Base-by-base conservation (phyloP, 2,113 vertebrate species). In the Crotalus helleri region DNA sequence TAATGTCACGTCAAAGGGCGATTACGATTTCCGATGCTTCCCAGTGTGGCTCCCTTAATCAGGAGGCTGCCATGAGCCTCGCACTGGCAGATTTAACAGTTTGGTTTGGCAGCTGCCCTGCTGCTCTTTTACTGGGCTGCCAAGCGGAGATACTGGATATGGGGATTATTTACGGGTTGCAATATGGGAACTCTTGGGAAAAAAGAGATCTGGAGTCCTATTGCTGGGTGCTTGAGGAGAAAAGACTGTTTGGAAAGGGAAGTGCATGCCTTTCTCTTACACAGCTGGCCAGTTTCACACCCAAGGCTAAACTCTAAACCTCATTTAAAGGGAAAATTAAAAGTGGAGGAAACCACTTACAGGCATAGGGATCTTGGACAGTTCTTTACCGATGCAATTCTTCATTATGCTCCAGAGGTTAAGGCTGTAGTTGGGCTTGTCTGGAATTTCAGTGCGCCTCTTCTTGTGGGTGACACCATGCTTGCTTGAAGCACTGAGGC, bases 371-470 rank as follows among this genome's bases (percentile, higher is more conserved):
- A 99, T 99, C 97, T 99, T 99, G 95, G 99, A 99, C 58, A 99
- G 98, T 95, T 99, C 99, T 95, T 99, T 99, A 96, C 99, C 99
- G 0, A 99, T 99, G 97, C 99, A 99, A 97, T 99, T 99, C 96
- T 99, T 99, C 99, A 99, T 99, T 97, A 99, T 99, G 97, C 99
- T 99, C 99, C 99, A 99, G 95, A 99, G 98, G 96, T 99, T 99
- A 97, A 99, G 98, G 96, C 99, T 99, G 97, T 99, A 99, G 97
- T 99, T 99, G 96, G 99, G 99, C 92, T 99, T 99, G 98, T 99
- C 98, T 0, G 99, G 98, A 96, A 99, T 98, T 91, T 96, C 98
- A 57, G 95, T 97, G 33, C 99, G 97, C 88, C 98, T 98, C 97
- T 97, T 98, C 69, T 98, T 98, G 95, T 97, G 98, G 0, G 97